Percentiles rank a stretch among this genome's conserved stretches.
Evolutionary conservation across 53 echinoderm and acorn worm species (phyloP).

Genomic region (Echinarachnius parma): DNA sequence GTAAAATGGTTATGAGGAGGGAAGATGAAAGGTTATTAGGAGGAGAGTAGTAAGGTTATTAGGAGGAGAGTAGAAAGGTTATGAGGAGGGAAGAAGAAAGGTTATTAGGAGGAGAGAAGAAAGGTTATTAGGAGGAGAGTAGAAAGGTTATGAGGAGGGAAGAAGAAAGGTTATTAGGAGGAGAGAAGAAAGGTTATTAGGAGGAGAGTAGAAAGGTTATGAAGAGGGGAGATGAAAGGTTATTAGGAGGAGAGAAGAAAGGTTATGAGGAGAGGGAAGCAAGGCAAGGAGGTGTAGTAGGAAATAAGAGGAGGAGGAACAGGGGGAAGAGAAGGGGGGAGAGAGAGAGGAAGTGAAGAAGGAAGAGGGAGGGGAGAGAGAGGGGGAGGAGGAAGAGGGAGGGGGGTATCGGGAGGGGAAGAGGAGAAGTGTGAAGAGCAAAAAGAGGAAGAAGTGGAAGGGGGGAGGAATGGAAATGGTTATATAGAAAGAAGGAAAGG

Average conservation of each 20-base stretch:
- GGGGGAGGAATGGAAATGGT: neutral
- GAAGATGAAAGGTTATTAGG: no score
- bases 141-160: no score
- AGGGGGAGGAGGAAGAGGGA: neutral
- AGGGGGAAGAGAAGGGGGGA: neutral
- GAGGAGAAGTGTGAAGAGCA: neutral
- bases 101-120: no score
- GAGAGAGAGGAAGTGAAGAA: neutral
- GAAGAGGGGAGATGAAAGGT: no score
- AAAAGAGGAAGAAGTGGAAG: neutral
- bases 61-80: no score
- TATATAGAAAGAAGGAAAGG: neutral
- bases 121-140: no score
- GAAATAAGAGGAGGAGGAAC: neutral
- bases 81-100: no score
- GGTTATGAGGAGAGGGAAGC: neutral
- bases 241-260: neutral
- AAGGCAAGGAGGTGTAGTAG: neutral
- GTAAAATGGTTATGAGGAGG: no score
- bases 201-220: no score
- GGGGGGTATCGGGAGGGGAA: neutral
- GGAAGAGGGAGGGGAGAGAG: neutral
- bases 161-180: no score
- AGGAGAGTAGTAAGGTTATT: no score
- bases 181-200: no score